Conservation (phyloP, 1,140 invertebrate species). For the Cydia amplana region DNA sequence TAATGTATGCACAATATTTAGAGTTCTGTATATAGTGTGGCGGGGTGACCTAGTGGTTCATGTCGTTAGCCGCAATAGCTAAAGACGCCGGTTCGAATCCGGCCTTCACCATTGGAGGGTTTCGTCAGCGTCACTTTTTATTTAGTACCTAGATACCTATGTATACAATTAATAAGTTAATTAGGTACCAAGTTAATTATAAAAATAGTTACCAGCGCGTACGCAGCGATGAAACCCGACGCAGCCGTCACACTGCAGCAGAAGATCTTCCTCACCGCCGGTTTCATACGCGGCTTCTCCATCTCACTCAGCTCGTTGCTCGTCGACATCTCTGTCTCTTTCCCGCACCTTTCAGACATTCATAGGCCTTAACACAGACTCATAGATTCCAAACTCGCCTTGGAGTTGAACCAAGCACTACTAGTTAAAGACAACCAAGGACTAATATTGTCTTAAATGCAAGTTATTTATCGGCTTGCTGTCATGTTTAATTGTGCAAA, state of each 20-base stretch:
- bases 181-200: neutral
- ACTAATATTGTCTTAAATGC: neutral
- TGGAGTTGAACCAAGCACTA: neutral
- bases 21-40: no score
- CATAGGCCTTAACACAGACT: neutral
- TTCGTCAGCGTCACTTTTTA: no score
- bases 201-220: slow-evolving; percentile 69
- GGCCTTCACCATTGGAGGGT: no score
- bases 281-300: slow-evolving; percentile 72
- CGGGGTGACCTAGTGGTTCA: no score
- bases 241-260: slow-evolving; percentile 78
- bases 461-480: neutral
- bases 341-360: neutral
- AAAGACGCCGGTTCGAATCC: no score
- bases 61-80: no score
- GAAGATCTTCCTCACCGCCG: slow-evolving; percentile 73
- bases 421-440: neutral
- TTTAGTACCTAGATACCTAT: no score
- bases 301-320: slow-evolving; percentile 65
- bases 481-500: neutral
- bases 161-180: no score
- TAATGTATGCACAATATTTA: no score
- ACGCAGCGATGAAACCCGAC: slow-evolving; percentile 77
- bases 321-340: slow-evolving; percentile 60
- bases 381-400: neutral